Evolutionary conservation across 2,113 vertebrate species (phyloP).

Genomic region (Picathartes gymnocephalus): DNA sequence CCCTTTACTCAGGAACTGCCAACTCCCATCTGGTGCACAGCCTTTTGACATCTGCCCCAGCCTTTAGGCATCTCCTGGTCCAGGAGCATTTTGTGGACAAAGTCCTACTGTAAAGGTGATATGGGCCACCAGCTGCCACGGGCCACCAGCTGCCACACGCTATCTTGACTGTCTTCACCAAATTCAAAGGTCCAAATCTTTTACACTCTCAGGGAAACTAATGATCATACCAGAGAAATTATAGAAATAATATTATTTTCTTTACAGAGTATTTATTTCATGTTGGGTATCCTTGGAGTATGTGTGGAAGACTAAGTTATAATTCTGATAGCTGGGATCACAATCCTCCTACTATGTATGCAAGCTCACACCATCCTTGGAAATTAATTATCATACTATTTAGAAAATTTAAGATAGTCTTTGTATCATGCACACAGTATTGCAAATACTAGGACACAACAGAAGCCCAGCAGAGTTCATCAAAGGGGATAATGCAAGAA

Average conservation of each 20-base stretch:
- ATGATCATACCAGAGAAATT: background rate
- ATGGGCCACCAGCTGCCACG: background rate
- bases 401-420: background rate
- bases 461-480: background rate
- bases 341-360: background rate
- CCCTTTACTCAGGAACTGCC: background rate
- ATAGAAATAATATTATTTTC: background rate
- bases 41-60: background rate
- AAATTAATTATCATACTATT: background rate
- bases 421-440: background rate
- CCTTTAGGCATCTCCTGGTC: background rate
- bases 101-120: background rate
- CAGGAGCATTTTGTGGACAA: background rate
- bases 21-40: accelerated
- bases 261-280: background rate
- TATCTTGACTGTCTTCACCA: background rate
- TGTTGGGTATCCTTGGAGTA: background rate
- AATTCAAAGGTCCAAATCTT: background rate
- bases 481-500: background rate
- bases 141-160: background rate
- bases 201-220: background rate
- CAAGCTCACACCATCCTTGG: background rate
- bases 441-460: background rate
- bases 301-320: background rate
- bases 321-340: background rate